A percentile compares a stretch with the other conserved stretches of the same genome.
Conservation (phyloP, 1,140 invertebrate genomes). For the Cyrtorhinus lividipennis region DNA sequence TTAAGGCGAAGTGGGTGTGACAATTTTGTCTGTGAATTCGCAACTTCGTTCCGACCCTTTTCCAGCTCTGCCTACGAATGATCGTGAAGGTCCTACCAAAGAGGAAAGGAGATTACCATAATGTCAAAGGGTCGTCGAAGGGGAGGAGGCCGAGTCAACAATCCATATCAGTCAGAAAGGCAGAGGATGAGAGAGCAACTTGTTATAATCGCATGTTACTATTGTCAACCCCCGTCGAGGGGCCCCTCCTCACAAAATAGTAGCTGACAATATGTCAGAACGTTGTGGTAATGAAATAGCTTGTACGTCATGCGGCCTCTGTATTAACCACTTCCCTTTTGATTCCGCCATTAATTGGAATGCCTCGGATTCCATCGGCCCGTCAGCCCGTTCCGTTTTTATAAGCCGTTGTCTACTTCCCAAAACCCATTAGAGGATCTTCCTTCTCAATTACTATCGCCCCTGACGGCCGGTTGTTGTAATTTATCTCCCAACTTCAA, state of each 20-base stretch:
- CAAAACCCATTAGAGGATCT: background rate
- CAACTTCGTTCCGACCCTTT: no score
- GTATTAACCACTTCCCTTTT: conserved; percentile 5
- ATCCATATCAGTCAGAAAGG: background rate
- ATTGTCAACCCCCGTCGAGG: background rate
- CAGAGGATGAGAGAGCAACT: background rate
- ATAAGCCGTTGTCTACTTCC: background rate
- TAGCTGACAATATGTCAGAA: background rate
- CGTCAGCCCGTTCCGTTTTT: background rate
- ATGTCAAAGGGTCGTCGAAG: no score
- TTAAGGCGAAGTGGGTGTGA: no score
- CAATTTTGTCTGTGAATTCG: no score
- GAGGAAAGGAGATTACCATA: no score
- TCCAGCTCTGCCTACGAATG: no score
- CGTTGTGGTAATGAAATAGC: conserved; percentile 9
- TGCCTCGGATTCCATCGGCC: background rate
- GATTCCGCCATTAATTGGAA: conserved; percentile 8
- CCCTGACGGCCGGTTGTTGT: background rate
- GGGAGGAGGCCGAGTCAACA: no score
- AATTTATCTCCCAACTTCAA: background rate
- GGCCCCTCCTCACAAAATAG: background rate
- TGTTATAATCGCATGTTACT: background rate
- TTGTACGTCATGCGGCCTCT: conserved; percentile 5
- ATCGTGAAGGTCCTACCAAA: no score
- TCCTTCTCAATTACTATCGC: background rate